Percentiles rank a stretch among this genome's conserved stretches.
Evolutionary conservation across 1,140 invertebrate species (phyloP).

Genomic region (Nylanderia fulva): DNA sequence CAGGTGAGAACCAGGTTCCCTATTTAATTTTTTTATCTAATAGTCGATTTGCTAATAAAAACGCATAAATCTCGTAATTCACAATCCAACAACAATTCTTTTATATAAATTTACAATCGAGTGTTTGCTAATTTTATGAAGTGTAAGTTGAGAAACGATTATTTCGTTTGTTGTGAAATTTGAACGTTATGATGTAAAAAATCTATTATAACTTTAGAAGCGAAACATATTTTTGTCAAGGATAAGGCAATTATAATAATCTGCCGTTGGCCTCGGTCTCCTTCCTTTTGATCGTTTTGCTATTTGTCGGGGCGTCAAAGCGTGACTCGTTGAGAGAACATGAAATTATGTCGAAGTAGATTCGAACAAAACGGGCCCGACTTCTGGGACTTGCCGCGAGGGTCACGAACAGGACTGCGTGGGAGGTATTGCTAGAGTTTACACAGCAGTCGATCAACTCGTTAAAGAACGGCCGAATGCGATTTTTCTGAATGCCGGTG

Average conservation of each 20-base stretch:
- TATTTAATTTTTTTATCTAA: neutral
- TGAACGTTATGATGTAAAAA: neutral
- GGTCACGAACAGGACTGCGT: slow-evolving; percentile 85
- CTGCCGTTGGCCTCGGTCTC: neutral
- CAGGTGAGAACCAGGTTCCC: slow-evolving; percentile 86
- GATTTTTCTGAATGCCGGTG: slow-evolving; percentile 93
- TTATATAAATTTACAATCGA: neutral
- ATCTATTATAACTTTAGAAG: neutral
- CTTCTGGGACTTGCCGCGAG: slow-evolving; percentile 87
- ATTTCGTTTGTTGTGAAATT: neutral
- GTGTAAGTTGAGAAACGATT: neutral
- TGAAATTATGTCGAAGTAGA: slow-evolving; percentile 79
- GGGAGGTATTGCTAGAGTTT: slow-evolving; percentile 92
- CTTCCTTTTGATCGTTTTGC: neutral
- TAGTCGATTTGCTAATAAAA: neutral
- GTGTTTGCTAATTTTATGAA: neutral
- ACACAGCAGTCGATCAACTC: slow-evolving; percentile 86
- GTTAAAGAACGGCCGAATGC: slow-evolving; percentile 87
- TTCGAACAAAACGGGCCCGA: slow-evolving; percentile 90
- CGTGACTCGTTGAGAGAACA: slow-evolving; percentile 31
- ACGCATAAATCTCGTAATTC: neutral
- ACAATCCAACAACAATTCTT: neutral
- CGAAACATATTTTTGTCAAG: neutral
- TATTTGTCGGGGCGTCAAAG: slow-evolving; percentile 28
- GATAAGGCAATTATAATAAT: slow-evolving; percentile 25